phyloP scores from a whole-genome alignment of 2,113 vertebrate species.

The Campylomormyrus numenius region DNA sequence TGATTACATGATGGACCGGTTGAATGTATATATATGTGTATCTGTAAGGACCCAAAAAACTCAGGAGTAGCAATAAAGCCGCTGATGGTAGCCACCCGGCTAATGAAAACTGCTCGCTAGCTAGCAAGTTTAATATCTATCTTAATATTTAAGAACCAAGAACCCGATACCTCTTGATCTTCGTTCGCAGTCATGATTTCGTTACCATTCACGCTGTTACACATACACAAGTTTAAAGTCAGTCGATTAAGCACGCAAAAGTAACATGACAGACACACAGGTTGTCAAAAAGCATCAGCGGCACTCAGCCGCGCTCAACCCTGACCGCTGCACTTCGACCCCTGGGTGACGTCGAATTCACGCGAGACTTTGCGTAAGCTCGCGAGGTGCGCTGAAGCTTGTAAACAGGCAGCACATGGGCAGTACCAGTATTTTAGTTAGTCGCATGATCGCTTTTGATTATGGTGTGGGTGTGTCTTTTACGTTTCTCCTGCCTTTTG shows the following conservation, averaged over 20 bases:
- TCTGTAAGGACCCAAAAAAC: neutral
- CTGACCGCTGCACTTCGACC: neutral
- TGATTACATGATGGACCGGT: neutral
- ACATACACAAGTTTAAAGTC: neutral
- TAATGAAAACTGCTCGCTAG: neutral
- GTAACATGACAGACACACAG: neutral
- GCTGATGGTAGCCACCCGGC: neutral
- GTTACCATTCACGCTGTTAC: neutral
- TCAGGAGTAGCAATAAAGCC: neutral
- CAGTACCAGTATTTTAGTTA: neutral
- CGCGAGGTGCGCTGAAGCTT: neutral
- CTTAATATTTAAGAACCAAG: neutral
- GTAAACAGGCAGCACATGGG: neutral
- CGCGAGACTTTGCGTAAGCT: neutral
- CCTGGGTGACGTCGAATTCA: neutral
- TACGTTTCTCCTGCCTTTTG: neutral
- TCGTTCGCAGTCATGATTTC: slow-evolving; percentile 11
- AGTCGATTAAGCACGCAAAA: neutral
- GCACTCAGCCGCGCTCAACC: neutral
- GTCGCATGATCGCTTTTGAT: neutral
- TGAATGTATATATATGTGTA: neutral
- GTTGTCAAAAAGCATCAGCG: neutral
- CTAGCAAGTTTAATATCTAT: neutral
- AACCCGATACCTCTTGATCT: slow-evolving; percentile 8
- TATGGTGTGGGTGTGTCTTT: neutral